These are phyloP conservation scores for Monomorium pharaonis DNA, from an alignment of 1,140 invertebrate species.

Conservation along the genomic window DNA sequence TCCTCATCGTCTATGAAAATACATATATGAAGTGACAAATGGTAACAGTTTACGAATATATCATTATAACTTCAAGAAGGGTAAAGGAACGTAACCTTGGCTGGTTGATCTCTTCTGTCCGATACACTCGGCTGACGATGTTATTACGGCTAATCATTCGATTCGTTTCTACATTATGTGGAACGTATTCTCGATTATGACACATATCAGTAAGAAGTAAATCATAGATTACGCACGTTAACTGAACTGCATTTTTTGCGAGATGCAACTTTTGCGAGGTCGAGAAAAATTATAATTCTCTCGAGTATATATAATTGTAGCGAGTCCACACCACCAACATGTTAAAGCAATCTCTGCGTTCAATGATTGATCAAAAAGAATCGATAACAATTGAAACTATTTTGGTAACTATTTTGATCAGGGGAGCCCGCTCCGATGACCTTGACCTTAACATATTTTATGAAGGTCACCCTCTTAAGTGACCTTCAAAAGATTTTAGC, in stretches of 20 bases:
- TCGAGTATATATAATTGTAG: neutral
- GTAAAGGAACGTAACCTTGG: constrained; percentile 59
- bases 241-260: constrained; percentile 3
- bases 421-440: too few relatives aligned
- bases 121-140: constrained; percentile 20
- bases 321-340: too few relatives aligned
- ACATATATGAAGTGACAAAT: neutral
- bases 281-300: neutral
- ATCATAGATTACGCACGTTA: neutral
- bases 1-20: constrained; percentile 4
- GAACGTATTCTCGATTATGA: constrained; percentile 32
- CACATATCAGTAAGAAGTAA: neutral
- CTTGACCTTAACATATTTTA: too few relatives aligned
- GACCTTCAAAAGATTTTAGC: too few relatives aligned
- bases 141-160: constrained; percentile 32
- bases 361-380: neutral
- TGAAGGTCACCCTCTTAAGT: too few relatives aligned
- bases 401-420: too few relatives aligned
- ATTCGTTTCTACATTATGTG: constrained; percentile 6
- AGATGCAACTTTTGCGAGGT: constrained; percentile 5
- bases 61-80: neutral
- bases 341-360: neutral
- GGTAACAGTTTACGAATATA: neutral
- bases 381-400: neutral
- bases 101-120: constrained; percentile 12